A percentile compares a stretch with the other conserved stretches of the same genome.
These are phyloP conservation scores for Lytechinus pictus DNA, from an alignment of 35 echinoderm and acorn worm species.

Conservation along the genomic window DNA sequence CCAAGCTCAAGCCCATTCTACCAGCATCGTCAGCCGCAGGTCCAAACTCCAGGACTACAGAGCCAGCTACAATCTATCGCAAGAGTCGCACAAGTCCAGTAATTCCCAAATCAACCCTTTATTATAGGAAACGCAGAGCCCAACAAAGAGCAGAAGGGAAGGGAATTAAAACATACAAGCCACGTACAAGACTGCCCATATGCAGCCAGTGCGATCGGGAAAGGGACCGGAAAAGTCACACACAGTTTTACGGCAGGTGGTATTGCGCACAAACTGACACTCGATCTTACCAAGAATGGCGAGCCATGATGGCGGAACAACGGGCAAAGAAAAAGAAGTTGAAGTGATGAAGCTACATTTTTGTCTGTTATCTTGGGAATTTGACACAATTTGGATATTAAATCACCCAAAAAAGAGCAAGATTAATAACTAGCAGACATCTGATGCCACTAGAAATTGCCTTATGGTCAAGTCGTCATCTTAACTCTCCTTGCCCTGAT, in stretches of 20 bases:
- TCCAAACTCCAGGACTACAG: too few relatives aligned
- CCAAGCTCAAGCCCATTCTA: too few relatives aligned
- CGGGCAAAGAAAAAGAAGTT: neutral
- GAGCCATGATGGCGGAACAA: neutral
- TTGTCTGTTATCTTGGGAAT: neutral
- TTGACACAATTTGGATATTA: neutral
- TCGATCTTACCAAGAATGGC: neutral
- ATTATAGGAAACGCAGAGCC: too few relatives aligned
- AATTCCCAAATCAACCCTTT: too few relatives aligned
- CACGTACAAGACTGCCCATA: neutral
- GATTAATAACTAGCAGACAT: neutral
- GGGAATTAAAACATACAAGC: too few relatives aligned
- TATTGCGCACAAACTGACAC: neutral
- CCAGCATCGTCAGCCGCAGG: too few relatives aligned
- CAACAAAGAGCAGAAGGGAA: too few relatives aligned
- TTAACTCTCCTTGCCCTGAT: neutral
- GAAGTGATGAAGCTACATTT: neutral
- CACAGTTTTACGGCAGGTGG: slow-evolving; percentile 38
- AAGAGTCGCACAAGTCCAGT: too few relatives aligned
- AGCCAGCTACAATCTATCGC: too few relatives aligned
- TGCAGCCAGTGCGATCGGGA: slow-evolving; percentile 40
- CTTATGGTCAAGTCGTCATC: neutral
- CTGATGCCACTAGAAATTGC: neutral
- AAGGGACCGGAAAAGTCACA: neutral
- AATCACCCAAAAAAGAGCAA: neutral